These are phyloP conservation scores for Allygus modestus DNA, from an alignment of 2,888 invertebrate species.

Conservation along the genomic window DNA sequence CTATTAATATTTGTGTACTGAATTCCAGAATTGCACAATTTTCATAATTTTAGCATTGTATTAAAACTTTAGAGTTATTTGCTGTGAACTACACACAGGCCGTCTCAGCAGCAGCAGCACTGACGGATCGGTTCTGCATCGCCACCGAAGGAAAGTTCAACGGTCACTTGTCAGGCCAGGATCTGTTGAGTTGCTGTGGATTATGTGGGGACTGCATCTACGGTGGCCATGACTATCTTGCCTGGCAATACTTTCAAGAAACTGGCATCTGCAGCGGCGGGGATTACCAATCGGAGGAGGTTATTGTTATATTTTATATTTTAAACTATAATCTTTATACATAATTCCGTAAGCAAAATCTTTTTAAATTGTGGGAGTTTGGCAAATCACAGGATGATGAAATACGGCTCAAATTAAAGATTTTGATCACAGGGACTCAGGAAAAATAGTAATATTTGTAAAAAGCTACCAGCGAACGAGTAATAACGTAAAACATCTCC, in stretches of 20 bases:
- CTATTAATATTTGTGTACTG: background rate
- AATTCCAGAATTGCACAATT: background rate
- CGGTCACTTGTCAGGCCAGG: slow-evolving; percentile 89
- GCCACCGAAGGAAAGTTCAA: slow-evolving; percentile 84
- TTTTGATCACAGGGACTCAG: no score
- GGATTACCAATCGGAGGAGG: slow-evolving; percentile 62
- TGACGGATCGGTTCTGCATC: slow-evolving; percentile 93
- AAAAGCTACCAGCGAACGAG: no score
- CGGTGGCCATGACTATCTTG: slow-evolving; percentile 17
- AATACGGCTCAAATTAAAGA: no score
- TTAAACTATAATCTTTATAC: no score
- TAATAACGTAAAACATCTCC: no score
- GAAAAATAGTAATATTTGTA: no score
- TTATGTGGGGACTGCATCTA: background rate
- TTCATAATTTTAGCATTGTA: background rate
- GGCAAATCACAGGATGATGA: no score
- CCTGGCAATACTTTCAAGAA: slow-evolving; percentile 60
- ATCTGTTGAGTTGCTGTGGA: slow-evolving; percentile 87
- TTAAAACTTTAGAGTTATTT: background rate
- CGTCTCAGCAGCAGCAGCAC: slow-evolving; percentile 93
- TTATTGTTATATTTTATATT: no score
- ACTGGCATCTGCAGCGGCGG: slow-evolving; percentile 66
- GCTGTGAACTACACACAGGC: slow-evolving; percentile 76
- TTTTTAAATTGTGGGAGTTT: no score
- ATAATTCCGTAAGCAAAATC: no score